A percentile compares a stretch with the other conserved stretches of the same genome.
These are phyloP conservation scores for Colletes latitarsis DNA, from an alignment of 1,140 invertebrate species.

Conservation along the genomic window DNA sequence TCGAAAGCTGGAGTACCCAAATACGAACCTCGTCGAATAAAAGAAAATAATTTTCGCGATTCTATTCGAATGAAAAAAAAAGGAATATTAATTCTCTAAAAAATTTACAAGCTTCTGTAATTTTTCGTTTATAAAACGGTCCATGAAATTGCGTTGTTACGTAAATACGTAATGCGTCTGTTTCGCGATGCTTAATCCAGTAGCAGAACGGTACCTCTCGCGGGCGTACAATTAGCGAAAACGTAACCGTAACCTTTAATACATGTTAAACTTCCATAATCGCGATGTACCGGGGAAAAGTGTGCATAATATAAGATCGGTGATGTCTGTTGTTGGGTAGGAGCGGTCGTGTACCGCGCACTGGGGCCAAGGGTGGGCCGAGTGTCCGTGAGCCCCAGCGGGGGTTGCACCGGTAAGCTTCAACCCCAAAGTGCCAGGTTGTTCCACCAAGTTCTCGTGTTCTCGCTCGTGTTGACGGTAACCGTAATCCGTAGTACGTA, in stretches of 20 bases:
- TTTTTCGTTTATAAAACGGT: too few species aligned
- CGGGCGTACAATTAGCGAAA: too few species aligned
- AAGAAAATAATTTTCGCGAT: too few species aligned
- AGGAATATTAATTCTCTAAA: too few species aligned
- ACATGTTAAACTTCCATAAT: constrained; percentile 50
- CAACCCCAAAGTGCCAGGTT: constrained; percentile 78
- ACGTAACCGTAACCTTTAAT: constrained; percentile 10
- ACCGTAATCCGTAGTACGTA: constrained; percentile 78
- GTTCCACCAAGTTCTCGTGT: constrained; percentile 76
- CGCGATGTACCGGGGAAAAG: constrained; percentile 43
- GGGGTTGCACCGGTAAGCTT: constrained; percentile 81
- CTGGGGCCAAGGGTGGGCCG: constrained; percentile 79
- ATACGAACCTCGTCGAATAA: too few species aligned
- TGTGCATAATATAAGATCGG: constrained; percentile 72
- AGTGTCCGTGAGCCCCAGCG: constrained; percentile 79
- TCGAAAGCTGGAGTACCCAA: not conserved
- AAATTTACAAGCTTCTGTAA: too few species aligned
- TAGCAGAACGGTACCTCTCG: not conserved
- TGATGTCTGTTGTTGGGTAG: constrained; percentile 80
- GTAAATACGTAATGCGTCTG: too few species aligned
- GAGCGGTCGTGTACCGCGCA: constrained; percentile 80
- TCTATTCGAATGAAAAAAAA: too few species aligned
- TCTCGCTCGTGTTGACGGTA: constrained; percentile 71
- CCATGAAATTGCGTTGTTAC: too few species aligned
- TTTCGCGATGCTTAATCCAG: constrained; percentile 35